These are phyloP conservation scores for Troides oblongomaculatus DNA, from an alignment of 2,888 invertebrate species.

Conservation along the genomic window DNA sequence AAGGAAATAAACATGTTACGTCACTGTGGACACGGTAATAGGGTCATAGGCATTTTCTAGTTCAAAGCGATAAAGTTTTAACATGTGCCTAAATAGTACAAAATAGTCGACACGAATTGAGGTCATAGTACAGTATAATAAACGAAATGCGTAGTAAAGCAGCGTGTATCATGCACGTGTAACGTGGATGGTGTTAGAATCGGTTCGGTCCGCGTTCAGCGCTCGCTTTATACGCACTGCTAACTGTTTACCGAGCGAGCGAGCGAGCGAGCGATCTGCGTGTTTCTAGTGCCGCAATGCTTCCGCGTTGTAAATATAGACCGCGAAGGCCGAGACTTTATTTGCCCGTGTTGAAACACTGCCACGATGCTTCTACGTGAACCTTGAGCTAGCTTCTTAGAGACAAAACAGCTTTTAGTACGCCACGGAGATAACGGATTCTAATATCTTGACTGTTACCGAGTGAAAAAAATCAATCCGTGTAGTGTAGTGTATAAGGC, in stretches of 20 bases:
- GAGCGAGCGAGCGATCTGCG: conserved; percentile 49
- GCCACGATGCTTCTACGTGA: conserved; percentile 47
- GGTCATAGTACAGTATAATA: conserved; percentile 43
- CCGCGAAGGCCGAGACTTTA: conserved; percentile 69
- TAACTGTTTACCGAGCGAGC: conserved; percentile 63
- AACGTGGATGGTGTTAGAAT: conserved; percentile 38
- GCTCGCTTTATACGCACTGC: conserved; percentile 51
- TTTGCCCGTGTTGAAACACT: conserved; percentile 50
- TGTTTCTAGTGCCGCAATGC: conserved; percentile 63
- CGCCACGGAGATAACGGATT: conserved; percentile 33
- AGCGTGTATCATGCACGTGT: conserved; percentile 38
- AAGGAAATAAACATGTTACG: conserved; percentile 9
- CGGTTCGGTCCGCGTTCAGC: conserved; percentile 43
- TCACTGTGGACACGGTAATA: conserved; percentile 19
- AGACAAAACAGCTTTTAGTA: conserved; percentile 32
- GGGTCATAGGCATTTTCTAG: conserved; percentile 24
- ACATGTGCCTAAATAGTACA: conserved; percentile 25
- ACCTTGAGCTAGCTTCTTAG: conserved; percentile 52
- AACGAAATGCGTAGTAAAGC: conserved; percentile 33
- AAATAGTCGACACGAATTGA: conserved; percentile 36
- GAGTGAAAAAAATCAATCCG: conserved; percentile 22
- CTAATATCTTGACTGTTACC: conserved; percentile 26
- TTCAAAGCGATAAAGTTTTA: conserved; percentile 27
- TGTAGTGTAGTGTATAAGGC: conserved; percentile 22
- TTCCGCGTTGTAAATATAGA: conserved; percentile 78